phyloP scores from a whole-genome alignment of 2,797 vertebrate genomes.

The Sebastiscus tertius region DNA sequence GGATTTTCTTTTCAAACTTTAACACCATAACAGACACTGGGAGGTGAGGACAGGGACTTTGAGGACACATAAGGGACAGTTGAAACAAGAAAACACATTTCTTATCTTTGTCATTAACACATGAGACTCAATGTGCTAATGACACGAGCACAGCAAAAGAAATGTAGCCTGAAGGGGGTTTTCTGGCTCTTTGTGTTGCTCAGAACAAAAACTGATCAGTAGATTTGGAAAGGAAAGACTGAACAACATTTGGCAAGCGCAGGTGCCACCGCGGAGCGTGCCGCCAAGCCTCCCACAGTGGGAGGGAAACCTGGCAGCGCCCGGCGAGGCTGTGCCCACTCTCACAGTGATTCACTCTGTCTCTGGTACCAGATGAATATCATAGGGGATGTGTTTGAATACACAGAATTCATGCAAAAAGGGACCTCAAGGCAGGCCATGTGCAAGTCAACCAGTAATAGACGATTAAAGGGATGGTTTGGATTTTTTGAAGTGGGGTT shows the following conservation, averaged over 20 bases:
- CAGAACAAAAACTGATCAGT: conserved; percentile 52
- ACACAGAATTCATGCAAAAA: conserved; percentile 87
- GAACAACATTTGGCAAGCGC: conserved; percentile 83
- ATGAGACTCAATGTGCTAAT: conserved; percentile 30
- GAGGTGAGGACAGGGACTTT: conserved; percentile 15
- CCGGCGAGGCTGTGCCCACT: conserved; percentile 68
- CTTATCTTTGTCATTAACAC: conserved; percentile 45
- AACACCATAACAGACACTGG: conserved; percentile 39
- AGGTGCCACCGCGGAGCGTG: conserved; percentile 61
- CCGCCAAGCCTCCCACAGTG: conserved; percentile 69
- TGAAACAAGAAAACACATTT: conserved; percentile 38
- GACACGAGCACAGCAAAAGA: conserved; percentile 32
- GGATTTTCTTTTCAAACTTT: conserved; percentile 8
- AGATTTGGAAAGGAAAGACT: conserved; percentile 82
- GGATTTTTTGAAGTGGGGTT: background rate
- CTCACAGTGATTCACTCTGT: conserved; percentile 64
- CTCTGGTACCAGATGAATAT: conserved; percentile 68
- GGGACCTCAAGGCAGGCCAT: conserved; percentile 75
- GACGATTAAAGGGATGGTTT: background rate
- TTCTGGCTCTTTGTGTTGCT: conserved; percentile 38
- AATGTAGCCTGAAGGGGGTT: conserved; percentile 28
- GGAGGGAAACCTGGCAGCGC: conserved; percentile 67
- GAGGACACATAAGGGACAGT: conserved; percentile 36
- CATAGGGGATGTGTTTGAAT: conserved; percentile 72
- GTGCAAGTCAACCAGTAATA: conserved; percentile 75